These are phyloP conservation scores for Hirudo medicinalis DNA, from an alignment of 1,140 invertebrate species.

Conservation along the genomic window DNA sequence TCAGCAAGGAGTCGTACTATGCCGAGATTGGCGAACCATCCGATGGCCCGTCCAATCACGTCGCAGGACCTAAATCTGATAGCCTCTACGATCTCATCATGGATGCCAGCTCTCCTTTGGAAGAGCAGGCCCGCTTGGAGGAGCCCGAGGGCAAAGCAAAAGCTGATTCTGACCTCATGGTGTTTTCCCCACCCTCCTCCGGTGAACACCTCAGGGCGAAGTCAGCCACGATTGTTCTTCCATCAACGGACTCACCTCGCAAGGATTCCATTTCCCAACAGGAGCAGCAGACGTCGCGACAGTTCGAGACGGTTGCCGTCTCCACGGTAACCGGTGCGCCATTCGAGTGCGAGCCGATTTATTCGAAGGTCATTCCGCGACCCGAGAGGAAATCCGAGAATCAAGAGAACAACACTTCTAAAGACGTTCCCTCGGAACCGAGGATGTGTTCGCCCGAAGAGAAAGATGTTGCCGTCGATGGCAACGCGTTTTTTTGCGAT, in stretches of 20 bases:
- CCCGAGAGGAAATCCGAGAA: too few species aligned
- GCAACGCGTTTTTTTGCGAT: background rate
- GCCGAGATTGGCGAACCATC: background rate
- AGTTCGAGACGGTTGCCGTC: too few species aligned
- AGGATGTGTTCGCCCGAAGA: background rate
- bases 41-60: background rate
- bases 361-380: too few species aligned
- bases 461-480: background rate
- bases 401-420: too few species aligned
- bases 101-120: background rate
- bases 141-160: background rate
- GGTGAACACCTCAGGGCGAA: too few species aligned
- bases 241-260: too few species aligned
- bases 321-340: too few species aligned
- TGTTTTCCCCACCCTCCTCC: background rate
- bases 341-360: too few species aligned
- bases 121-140: background rate
- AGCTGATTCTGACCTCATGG: background rate
- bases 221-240: too few species aligned
- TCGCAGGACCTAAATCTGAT: background rate
- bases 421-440: background rate
- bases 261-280: too few species aligned
- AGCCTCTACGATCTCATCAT: conserved; percentile 9
- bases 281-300: too few species aligned
- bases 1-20: background rate